Base-by-base conservation (phyloP, 2,888 invertebrate species). In the Trachelus iudaicus region DNA sequence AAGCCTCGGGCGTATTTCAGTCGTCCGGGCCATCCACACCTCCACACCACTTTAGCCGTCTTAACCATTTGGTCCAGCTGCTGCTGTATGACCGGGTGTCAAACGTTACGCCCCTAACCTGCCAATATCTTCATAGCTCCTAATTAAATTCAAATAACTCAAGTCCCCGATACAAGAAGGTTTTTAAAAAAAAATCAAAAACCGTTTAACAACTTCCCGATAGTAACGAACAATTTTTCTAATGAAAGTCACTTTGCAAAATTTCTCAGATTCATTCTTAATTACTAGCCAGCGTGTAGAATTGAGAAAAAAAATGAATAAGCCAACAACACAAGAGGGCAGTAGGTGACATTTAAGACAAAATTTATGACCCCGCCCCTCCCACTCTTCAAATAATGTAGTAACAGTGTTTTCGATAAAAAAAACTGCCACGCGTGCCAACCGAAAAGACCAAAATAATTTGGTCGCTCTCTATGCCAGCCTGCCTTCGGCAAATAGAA, bases 91-190 rank as follows among this genome's bases (percentile, higher is more conserved):
- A 77, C 79, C 79, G 79, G 81, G 80, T 81, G 84, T 82, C 81
- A 79, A 83, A 82, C 80, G 81, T 81, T 79, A 84, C 86, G 84
- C 85, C 84, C 82, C 86, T 82, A 81, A 84, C 84, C 85, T 85
- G 85, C 84, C 85, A 85, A 87, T 86, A 81, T 80, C 81, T 82
- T 79, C 82, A 71, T 79, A 79, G 81, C 80, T 78, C 79, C 80
- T 80, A 83, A 84, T 85, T 84, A 84, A 82, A 80, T 40, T 77
- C 80, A 69, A 78, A 85, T 82, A 79, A 80, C 82, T 81, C 80
- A 77, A 76, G 33, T 23, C 33, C 11, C 69, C 12, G 30, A 1
- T 71, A 71, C 11, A 56, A 23, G 9, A 15, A 23, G 56, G 15
- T 15, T 56, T 9, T 23, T 2, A 2, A 56, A 56, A 6, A 15